A percentile compares a stretch with the other conserved stretches of the same genome.
Conservation (phyloP, 2,888 invertebrate genomes). For the Cataglyphis albicans region DNA sequence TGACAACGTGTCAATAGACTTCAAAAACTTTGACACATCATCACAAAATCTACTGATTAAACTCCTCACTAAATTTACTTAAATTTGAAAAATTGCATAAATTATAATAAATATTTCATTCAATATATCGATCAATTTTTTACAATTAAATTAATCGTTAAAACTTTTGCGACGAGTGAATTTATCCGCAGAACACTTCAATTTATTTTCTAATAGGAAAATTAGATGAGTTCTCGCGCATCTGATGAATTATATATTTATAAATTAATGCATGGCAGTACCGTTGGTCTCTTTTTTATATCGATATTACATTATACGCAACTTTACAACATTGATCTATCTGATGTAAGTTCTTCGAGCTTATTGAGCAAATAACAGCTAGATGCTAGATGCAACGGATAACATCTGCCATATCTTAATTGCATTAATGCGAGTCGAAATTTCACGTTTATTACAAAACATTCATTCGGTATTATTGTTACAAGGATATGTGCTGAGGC, state of each 20-base stretch:
- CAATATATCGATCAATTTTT: background rate
- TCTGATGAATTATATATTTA: slow-evolving; percentile 1
- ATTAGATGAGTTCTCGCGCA: slow-evolving; percentile 9
- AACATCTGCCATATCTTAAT: background rate
- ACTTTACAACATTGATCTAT: slow-evolving; percentile 14
- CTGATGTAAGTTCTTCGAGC: slow-evolving; percentile 7
- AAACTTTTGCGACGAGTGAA: background rate
- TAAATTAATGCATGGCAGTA: slow-evolving; percentile 46
- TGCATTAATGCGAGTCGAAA: slow-evolving; percentile 7
- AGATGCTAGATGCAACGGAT: background rate
- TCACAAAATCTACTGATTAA: slow-evolving; percentile 55
- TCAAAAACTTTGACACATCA: slow-evolving; percentile 58
- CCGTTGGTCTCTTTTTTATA: background rate
- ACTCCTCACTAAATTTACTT: slow-evolving; percentile 6
- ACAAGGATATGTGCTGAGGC: slow-evolving; percentile 90
- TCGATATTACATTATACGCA: background rate
- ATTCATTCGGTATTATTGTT: slow-evolving; percentile 89
- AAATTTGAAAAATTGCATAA: background rate
- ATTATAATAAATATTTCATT: background rate
- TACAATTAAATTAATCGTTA: slow-evolving; percentile 22
- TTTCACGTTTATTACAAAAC: background rate
- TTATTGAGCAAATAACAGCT: slow-evolving; percentile 34
- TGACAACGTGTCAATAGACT: slow-evolving; percentile 66
- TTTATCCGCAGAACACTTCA: background rate
- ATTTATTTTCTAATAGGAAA: slow-evolving; percentile 22